Conservation (phyloP, 2,113 vertebrate genomes). For the Myxocyprinus asiaticus region DNA sequence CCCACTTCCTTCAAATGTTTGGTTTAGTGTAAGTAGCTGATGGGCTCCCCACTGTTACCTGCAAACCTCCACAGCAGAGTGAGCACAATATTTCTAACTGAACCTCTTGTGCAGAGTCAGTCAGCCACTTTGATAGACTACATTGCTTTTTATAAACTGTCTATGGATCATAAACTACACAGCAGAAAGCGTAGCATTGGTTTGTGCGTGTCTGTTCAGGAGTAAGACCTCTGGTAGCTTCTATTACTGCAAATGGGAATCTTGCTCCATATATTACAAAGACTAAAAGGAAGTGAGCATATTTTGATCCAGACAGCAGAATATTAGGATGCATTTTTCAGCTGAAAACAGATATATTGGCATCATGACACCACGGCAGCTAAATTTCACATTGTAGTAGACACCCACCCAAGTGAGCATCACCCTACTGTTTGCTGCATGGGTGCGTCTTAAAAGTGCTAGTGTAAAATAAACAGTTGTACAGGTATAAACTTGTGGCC, state of each 20-base stretch:
- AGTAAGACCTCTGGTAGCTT: conserved; percentile 73
- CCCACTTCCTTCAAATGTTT: conserved; percentile 60
- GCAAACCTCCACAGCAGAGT: conserved; percentile 91
- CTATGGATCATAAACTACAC: conserved; percentile 95
- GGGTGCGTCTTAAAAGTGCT: conserved; percentile 3
- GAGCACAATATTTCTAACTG: conserved; percentile 91
- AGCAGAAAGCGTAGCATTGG: conserved; percentile 84
- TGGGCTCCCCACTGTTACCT: conserved; percentile 89
- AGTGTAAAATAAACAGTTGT: conserved; percentile 23
- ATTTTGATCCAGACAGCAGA: not conserved
- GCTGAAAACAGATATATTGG: not conserved
- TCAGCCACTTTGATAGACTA: conserved; percentile 89
- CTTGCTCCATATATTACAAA: not conserved
- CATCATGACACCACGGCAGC: not conserved
- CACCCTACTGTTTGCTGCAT: conserved; percentile 13
- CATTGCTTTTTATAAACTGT: conserved; percentile 93
- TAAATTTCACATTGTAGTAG: not conserved
- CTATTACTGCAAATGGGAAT: not conserved
- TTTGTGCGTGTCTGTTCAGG: conserved; percentile 80
- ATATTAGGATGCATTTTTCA: not conserved
- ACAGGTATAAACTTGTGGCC: conserved; percentile 28
- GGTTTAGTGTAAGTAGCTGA: conserved; percentile 83
- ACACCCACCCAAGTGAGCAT: not conserved
- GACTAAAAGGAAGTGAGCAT: not conserved
- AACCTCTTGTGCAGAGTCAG: conserved; percentile 87